Base-by-base conservation (phyloP, 2,888 invertebrate genomes). In the Agriotes lineatus region DNA sequence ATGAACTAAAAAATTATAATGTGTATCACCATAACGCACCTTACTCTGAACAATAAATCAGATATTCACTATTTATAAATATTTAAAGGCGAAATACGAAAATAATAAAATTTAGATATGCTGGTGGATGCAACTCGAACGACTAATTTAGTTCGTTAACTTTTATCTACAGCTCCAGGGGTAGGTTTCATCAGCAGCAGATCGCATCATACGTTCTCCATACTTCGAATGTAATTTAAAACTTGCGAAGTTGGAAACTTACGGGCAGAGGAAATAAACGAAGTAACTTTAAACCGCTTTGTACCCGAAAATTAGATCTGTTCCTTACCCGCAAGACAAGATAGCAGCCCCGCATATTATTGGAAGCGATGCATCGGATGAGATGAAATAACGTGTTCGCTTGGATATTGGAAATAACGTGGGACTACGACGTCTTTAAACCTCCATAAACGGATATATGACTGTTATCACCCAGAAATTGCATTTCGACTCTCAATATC, bases 381-480 rank as follows among this genome's bases (percentile, higher is more conserved):
- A 25, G 48, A 48, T 58, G 58, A 65, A 57, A 62, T 39, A 61
- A 45, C 52, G 57, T 48, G 45, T 59, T 67, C 48, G 48, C 37
- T 25, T 52, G 56, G 52, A 62, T 59, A 67, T 48, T 57, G 67
- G 56, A 67, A 61, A 67, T 67, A 62, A 57, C 56, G 60, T 14
- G 30, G 37, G 44, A 54, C 33, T 35, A 56, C 42, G 39, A 37
- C 57, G 60, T 62, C 61, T 66, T 54, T 56, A 67, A 33, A 61
- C 60, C 56, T 61, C 54, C 57, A 56, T 67, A 61, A 67, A 67
- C 54, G 67, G 61, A 67, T 67, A 67, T 67, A 62, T 52, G 67
- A 57, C 61, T 61, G 67, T 67, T 67, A 67, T 67, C 56, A 52
- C 42, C 56, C 44, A 61, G 61, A 67, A 62, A 67, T 67, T 67